A percentile compares a stretch with the other conserved stretches of the same genome.
Conservation (phyloP, 2,797 vertebrate species). For the Sandelia bainsii region DNA sequence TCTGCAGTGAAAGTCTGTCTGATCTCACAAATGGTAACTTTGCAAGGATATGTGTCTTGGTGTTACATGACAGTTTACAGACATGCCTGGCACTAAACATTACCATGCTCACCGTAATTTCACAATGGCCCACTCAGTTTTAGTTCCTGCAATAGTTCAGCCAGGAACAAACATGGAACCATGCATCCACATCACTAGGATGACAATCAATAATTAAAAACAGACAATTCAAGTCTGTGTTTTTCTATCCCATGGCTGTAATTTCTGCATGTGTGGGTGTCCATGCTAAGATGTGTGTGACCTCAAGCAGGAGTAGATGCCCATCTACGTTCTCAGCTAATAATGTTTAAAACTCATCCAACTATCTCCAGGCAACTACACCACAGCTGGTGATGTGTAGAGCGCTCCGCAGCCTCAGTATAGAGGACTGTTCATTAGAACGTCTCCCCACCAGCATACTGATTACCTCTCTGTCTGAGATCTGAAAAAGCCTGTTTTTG, state of each 20-base stretch:
- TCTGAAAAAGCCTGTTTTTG: conserved; percentile 63
- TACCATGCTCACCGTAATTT: too few species aligned
- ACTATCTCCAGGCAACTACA: conserved; percentile 61
- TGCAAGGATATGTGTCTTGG: neutral
- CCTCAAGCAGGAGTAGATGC: neutral
- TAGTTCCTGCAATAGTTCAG: too few species aligned
- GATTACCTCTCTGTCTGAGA: conserved; percentile 66
- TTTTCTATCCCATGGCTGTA: neutral
- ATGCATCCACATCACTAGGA: neutral
- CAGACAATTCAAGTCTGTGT: neutral
- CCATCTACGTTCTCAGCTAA: conserved; percentile 49
- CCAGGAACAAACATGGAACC: too few species aligned
- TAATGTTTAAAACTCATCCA: conserved; percentile 49
- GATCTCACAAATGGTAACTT: neutral
- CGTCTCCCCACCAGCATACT: conserved; percentile 65
- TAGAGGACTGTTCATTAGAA: conserved; percentile 73
- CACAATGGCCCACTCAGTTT: too few species aligned
- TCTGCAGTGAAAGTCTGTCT: neutral
- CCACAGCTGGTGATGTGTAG: conserved; percentile 63
- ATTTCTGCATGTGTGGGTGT: conserved; percentile 5
- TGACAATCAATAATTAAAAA: neutral
- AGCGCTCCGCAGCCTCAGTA: conserved; percentile 58
- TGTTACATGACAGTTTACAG: neutral
- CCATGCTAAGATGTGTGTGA: conserved; percentile 5
- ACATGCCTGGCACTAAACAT: neutral